A percentile compares a stretch with the other conserved stretches of the same genome.
Conservation (phyloP, 2,888 invertebrate genomes). For the Clanis bilineata region DNA sequence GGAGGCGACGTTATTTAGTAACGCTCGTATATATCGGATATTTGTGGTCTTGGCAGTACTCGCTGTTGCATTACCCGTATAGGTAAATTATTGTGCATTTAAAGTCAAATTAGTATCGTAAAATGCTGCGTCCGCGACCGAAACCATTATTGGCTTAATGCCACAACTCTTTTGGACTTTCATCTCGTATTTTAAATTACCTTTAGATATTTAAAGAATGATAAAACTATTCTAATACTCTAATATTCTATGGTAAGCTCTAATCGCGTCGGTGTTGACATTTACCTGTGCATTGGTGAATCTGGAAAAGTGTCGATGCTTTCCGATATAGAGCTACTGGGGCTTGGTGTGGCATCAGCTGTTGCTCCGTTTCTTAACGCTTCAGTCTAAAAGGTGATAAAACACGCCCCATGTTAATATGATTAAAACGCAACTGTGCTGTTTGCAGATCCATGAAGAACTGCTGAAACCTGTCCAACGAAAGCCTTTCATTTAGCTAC, state of each 20-base stretch:
- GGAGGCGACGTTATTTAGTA: constrained; percentile 38
- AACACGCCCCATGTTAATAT: constrained; percentile 2
- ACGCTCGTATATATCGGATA: constrained; percentile 38
- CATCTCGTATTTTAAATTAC: constrained; percentile 53
- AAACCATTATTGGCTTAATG: constrained; percentile 66
- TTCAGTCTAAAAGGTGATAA: constrained; percentile 63
- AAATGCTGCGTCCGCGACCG: constrained; percentile 53
- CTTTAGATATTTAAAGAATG: constrained; percentile 35
- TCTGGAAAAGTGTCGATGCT: constrained; percentile 95
- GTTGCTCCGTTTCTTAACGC: constrained; percentile 82
- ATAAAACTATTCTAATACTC: constrained; percentile 29
- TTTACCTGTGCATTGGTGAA: constrained; percentile 90
- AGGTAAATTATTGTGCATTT: constrained; percentile 65
- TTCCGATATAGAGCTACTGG: constrained; percentile 95
- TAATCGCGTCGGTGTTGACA: constrained; percentile 28
- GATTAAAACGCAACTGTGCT: constrained; percentile 9
- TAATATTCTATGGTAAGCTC: constrained; percentile 41
- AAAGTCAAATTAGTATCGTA: constrained; percentile 70
- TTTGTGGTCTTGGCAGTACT: constrained; percentile 59
- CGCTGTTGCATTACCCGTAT: constrained; percentile 54
- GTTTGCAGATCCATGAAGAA: not conserved
- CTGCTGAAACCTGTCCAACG: not conserved
- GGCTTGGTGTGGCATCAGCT: constrained; percentile 92
- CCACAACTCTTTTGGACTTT: constrained; percentile 56
- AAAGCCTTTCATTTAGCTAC: too few relatives aligned